Evolutionary conservation across 2,888 invertebrate species (phyloP).

Genomic region (Tanypteryx hageni): DNA sequence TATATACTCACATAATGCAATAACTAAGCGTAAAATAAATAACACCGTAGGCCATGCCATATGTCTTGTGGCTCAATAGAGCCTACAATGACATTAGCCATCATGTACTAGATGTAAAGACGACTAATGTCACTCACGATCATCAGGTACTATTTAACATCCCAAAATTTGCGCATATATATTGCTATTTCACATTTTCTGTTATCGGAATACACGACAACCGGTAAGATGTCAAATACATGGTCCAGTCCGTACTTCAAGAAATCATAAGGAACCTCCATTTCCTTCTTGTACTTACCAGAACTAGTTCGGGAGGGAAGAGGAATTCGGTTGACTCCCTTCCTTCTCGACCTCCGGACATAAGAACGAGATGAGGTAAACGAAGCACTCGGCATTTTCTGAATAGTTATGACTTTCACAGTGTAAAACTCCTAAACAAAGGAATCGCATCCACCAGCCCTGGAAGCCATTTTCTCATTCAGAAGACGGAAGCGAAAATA

Average conservation of each 20-base stretch:
- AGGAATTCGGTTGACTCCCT: constrained; percentile 92
- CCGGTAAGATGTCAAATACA: background rate
- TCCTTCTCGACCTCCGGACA: constrained; percentile 93
- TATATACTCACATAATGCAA: background rate
- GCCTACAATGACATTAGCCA: constrained; percentile 58
- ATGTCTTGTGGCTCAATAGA: constrained; percentile 49
- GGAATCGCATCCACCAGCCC: constrained; percentile 87
- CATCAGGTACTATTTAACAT: background rate
- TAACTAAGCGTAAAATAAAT: background rate
- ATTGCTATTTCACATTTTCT: background rate
- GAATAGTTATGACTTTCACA: constrained; percentile 71
- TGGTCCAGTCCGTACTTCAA: constrained; percentile 38
- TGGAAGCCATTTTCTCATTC: constrained; percentile 89
- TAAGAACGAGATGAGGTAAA: constrained; percentile 95
- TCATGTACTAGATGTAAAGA: constrained; percentile 47
- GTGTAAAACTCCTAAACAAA: constrained; percentile 83
- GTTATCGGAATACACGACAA: background rate
- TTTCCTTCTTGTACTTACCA: constrained; percentile 79
- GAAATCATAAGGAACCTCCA: constrained; percentile 59
- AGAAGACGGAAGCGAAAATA: constrained; percentile 72
- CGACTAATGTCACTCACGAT: constrained; percentile 26
- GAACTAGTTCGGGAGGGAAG: constrained; percentile 88
- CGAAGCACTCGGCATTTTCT: constrained; percentile 96
- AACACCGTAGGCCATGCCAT: constrained; percentile 48
- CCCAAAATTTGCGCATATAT: background rate